Evolutionary conservation across 2,113 vertebrate genomes (phyloP).

Genomic region (Helogale parvula): DNA sequence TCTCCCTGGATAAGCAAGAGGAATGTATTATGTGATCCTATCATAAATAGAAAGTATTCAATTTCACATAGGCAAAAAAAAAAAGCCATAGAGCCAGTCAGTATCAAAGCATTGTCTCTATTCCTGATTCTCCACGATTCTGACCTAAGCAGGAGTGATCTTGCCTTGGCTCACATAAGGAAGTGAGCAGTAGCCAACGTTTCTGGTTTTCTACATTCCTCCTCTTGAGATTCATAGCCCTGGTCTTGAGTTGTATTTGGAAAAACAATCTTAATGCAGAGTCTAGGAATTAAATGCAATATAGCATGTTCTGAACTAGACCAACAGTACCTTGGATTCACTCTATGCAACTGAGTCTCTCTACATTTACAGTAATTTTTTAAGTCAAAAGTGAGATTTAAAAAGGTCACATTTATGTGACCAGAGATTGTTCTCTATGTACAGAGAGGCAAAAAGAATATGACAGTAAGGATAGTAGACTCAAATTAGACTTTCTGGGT

Average conservation of each 20-base stretch:
- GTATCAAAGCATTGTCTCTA: neutral
- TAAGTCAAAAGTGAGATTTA: neutral
- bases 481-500: neutral
- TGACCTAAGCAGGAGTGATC: neutral
- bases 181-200: neutral
- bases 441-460: neutral
- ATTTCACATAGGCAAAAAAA: conserved; percentile 19
- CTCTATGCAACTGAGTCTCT: neutral
- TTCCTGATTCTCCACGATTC: neutral
- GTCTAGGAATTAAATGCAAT: conserved; percentile 10
- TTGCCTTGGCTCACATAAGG: neutral
- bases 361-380: neutral
- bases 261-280: neutral
- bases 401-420: neutral
- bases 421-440: conserved; percentile 12
- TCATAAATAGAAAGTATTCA: conserved; percentile 22
- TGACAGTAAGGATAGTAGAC: neutral
- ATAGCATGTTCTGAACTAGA: neutral
- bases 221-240: neutral
- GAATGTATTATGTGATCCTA: neutral
- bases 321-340: neutral
- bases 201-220: neutral
- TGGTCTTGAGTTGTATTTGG: neutral
- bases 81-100: neutral
- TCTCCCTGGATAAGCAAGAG: neutral